A percentile compares a stretch with the other conserved stretches of the same genome.
Evolutionary conservation across 2,888 invertebrate genomes (phyloP).

Genomic region (Synergus japonicus): DNA sequence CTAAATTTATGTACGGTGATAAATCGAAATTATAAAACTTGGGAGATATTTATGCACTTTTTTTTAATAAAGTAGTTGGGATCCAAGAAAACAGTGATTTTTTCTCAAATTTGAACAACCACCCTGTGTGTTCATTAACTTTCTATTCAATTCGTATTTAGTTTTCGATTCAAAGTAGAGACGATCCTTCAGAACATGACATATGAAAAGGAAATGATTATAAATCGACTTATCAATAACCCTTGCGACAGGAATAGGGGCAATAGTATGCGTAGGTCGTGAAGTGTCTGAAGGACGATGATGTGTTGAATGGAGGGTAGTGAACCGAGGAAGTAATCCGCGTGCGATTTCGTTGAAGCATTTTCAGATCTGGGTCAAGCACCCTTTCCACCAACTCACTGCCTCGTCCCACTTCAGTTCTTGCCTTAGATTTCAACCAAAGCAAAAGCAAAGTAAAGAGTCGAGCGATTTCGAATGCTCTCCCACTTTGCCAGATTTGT

Average conservation of each 20-base stretch:
- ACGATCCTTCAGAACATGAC: not conserved
- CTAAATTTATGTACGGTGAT: no score
- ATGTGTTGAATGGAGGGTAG: slow-evolving; percentile 15
- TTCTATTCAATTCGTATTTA: not conserved
- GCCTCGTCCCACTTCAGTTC: slow-evolving; percentile 43
- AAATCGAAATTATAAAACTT: no score
- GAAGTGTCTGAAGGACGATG: not conserved
- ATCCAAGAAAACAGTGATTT: no score
- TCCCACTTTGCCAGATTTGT: slow-evolving; percentile 43
- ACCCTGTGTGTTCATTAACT: not conserved
- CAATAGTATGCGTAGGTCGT: not conserved
- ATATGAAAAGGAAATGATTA: not conserved
- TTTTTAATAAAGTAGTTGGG: no score
- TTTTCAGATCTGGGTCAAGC: slow-evolving; percentile 59
- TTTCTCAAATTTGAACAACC: no score
- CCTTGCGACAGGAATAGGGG: not conserved
- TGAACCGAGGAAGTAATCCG: slow-evolving; percentile 18
- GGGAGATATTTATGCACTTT: no score
- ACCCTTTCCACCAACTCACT: slow-evolving; percentile 41
- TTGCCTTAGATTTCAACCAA: slow-evolving; percentile 41
- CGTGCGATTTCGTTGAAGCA: slow-evolving; percentile 52
- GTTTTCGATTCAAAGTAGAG: not conserved
- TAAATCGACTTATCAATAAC: not conserved
- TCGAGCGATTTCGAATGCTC: slow-evolving; percentile 40
- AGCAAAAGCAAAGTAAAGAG: slow-evolving; percentile 43